These are phyloP conservation scores for Spicauda simplicius DNA, from an alignment of 2,888 invertebrate species.

Conservation along the genomic window DNA sequence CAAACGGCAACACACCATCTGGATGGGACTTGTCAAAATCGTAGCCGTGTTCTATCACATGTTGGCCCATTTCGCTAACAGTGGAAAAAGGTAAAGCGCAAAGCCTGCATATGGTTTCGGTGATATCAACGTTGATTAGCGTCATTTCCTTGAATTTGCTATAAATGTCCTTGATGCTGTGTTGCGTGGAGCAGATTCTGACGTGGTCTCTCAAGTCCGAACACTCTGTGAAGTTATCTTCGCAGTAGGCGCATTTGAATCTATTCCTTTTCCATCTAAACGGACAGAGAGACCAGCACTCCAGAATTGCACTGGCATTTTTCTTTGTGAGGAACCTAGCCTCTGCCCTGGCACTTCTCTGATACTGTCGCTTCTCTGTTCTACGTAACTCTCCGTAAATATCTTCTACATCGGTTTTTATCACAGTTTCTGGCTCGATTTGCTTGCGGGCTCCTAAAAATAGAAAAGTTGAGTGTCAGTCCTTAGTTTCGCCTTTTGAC, in stretches of 20 bases:
- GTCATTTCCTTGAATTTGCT: constrained; percentile 77
- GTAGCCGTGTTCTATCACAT: constrained; percentile 64
- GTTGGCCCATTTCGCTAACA: constrained; percentile 61
- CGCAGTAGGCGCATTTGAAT: constrained; percentile 76
- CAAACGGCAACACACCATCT: constrained; percentile 72
- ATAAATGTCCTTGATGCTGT: constrained; percentile 69
- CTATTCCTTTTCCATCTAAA: constrained; percentile 75
- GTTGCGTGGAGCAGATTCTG: constrained; percentile 56
- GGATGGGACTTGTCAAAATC: constrained; percentile 63
- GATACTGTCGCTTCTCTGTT: constrained; percentile 57
- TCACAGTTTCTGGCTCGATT: constrained; percentile 53
- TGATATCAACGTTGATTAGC: constrained; percentile 71
- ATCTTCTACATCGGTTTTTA: constrained; percentile 38
- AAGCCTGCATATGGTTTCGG: constrained; percentile 61
- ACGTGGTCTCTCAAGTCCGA: constrained; percentile 64
- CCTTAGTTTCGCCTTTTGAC: constrained; percentile 26
- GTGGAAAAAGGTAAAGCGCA: constrained; percentile 59
- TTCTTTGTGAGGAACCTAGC: constrained; percentile 71
- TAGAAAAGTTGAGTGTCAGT: constrained; percentile 65
- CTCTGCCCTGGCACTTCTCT: constrained; percentile 68
- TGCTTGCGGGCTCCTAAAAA: constrained; percentile 72
- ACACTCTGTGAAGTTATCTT: constrained; percentile 68
- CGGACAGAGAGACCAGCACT: constrained; percentile 71
- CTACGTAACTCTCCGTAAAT: constrained; percentile 11
- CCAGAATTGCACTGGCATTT: constrained; percentile 68